These are phyloP conservation scores for Acanthosepion esculentum DNA, from an alignment of 2,888 invertebrate genomes.

Conservation along the genomic window DNA sequence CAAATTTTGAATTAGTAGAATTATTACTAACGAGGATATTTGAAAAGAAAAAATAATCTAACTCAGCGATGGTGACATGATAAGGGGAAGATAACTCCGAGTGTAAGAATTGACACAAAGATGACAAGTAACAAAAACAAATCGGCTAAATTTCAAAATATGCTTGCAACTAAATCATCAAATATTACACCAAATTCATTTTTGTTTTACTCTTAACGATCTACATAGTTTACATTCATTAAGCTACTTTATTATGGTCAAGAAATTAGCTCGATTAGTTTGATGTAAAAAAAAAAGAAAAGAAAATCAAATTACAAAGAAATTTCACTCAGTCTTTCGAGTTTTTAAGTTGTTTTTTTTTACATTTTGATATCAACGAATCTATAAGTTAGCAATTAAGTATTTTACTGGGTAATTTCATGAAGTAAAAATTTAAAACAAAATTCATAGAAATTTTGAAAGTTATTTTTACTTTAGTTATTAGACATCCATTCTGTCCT, in stretches of 20 bases:
- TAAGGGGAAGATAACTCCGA: not conserved
- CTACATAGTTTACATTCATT: not conserved
- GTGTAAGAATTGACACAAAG: not conserved
- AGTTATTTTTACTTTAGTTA: not conserved
- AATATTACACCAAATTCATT: not conserved
- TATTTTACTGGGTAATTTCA: not conserved
- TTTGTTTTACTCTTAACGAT: not conserved
- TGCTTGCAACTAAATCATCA: not conserved
- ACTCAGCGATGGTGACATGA: too few species aligned
- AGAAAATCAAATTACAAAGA: not conserved
- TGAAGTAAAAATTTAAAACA: not conserved
- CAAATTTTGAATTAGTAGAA: not conserved
- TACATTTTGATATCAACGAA: not conserved
- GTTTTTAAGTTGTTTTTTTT: not conserved
- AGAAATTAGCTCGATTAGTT: not conserved
- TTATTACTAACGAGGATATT: not conserved
- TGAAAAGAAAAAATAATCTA: too few species aligned
- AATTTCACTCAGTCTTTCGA: too few species aligned
- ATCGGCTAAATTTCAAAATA: not conserved
- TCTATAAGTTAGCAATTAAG: not conserved
- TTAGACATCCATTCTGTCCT: not conserved
- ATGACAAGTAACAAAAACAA: slow-evolving; percentile 22
- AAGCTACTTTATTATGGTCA: not conserved
- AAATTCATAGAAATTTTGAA: not conserved
- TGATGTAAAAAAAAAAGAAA: not conserved